Evolutionary conservation across 64 coral and sea anemone genomes (phyloP).

Genomic region (Porites lutea): DNA sequence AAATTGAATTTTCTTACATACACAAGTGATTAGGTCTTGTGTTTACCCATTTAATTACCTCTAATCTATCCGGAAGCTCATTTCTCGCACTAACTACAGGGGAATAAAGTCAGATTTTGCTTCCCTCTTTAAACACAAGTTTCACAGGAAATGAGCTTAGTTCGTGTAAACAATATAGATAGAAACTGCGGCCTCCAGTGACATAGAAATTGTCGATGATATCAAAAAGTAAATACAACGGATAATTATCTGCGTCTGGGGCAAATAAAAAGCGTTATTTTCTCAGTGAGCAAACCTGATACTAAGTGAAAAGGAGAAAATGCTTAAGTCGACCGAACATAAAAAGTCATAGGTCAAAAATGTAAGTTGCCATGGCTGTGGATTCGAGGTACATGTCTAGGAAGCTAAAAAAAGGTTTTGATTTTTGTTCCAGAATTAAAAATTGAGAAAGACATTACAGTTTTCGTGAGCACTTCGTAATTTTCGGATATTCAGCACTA

Average conservation of each 20-base stretch:
- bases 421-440: not conserved
- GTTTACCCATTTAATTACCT: conserved; percentile 76
- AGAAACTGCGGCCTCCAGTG: conserved; percentile 36
- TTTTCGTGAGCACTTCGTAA: not conserved
- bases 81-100: conserved; percentile 72
- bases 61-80: conserved; percentile 82
- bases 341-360: not conserved
- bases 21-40: conserved; percentile 38
- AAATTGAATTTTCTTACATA: conserved; percentile 56
- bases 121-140: conserved; percentile 54
- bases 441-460: not conserved
- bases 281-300: not conserved
- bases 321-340: not conserved
- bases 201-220: conserved; percentile 29
- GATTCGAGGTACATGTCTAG: too few relatives aligned
- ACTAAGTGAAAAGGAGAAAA: not conserved
- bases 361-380: not conserved
- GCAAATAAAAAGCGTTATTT: conserved; percentile 23
- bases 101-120: conserved; percentile 60
- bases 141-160: conserved; percentile 75
- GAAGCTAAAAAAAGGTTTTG: too few relatives aligned
- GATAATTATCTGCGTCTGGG: not conserved
- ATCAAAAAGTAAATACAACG: conserved; percentile 58
- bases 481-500: not conserved
- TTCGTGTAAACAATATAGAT: conserved; percentile 55